phyloP scores from a whole-genome alignment of 2,888 invertebrate species.

The Brenthis hecate region DNA sequence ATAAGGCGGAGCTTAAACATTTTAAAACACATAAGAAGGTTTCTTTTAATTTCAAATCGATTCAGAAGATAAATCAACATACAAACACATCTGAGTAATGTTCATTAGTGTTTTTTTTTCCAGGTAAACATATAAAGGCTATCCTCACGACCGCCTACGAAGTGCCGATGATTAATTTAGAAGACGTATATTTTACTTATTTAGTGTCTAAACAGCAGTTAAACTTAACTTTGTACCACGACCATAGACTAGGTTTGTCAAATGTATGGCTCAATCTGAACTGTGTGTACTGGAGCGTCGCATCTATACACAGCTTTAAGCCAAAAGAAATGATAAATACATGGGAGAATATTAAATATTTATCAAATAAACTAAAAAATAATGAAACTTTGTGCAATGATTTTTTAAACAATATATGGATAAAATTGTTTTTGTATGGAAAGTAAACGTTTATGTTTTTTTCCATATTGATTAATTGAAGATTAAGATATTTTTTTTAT shows the following conservation, averaged over 20 bases:
- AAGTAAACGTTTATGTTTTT: neutral
- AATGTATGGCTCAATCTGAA: constrained; percentile 49
- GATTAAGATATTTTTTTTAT: neutral
- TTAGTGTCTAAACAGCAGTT: constrained; percentile 82
- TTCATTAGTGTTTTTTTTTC: constrained; percentile 26
- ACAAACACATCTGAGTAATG: too few relatives aligned
- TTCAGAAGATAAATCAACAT: too few relatives aligned
- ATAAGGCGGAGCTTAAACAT: too few relatives aligned
- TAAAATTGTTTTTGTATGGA: constrained; percentile 50
- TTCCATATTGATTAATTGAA: neutral
- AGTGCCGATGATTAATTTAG: constrained; percentile 84
- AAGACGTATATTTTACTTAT: constrained; percentile 88
- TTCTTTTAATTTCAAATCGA: neutral
- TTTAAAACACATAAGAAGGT: too few relatives aligned
- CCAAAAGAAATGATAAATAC: constrained; percentile 51
- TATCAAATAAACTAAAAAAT: constrained; percentile 38
- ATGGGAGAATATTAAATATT: constrained; percentile 50
- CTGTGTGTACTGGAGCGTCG: constrained; percentile 59
- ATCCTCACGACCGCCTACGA: constrained; percentile 79
- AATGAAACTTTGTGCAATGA: constrained; percentile 45
- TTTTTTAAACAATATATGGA: constrained; percentile 47
- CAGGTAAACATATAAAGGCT: constrained; percentile 57
- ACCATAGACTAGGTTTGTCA: constrained; percentile 75
- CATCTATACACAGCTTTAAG: constrained; percentile 54
- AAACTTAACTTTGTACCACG: constrained; percentile 79